phyloP scores from a whole-genome alignment of 2,888 invertebrate species.

The Andrena marginata region DNA sequence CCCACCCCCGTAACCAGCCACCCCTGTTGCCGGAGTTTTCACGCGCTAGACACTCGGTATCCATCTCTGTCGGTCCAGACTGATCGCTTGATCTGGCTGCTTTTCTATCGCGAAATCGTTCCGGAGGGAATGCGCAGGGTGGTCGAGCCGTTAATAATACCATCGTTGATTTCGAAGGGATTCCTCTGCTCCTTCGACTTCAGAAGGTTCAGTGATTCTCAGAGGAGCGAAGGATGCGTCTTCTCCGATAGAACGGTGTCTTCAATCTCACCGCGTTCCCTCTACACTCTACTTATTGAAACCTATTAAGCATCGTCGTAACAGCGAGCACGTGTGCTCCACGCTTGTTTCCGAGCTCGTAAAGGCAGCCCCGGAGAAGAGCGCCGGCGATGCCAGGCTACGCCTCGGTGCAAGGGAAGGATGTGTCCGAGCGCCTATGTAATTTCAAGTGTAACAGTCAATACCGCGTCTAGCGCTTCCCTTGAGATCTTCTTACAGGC shows the following conservation, averaged over 20 bases:
- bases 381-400: not conserved
- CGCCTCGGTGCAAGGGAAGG: not conserved
- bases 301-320: not conserved
- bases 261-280: not conserved
- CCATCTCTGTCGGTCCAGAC: conserved; percentile 65
- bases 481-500: conserved; percentile 28
- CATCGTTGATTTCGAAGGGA: conserved; percentile 38
- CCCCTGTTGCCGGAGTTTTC: conserved; percentile 41
- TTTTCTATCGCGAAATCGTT: conserved; percentile 63
- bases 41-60: conserved; percentile 53
- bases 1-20: conserved; percentile 40
- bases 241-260: not conserved
- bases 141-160: conserved; percentile 73
- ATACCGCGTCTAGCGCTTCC: conserved; percentile 36
- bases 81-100: conserved; percentile 49
- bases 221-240: not conserved
- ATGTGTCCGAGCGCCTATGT: not conserved
- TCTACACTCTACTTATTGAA: not conserved
- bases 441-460: conserved; percentile 21
- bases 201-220: not conserved
- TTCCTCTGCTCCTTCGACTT: not conserved
- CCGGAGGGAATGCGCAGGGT: conserved; percentile 65
- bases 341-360: conserved; percentile 14
- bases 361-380: not conserved
- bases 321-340: not conserved